Percentiles rank a stretch among this genome's conserved stretches.
Conservation (phyloP, 2,113 vertebrate genomes). For the Grus americana region DNA sequence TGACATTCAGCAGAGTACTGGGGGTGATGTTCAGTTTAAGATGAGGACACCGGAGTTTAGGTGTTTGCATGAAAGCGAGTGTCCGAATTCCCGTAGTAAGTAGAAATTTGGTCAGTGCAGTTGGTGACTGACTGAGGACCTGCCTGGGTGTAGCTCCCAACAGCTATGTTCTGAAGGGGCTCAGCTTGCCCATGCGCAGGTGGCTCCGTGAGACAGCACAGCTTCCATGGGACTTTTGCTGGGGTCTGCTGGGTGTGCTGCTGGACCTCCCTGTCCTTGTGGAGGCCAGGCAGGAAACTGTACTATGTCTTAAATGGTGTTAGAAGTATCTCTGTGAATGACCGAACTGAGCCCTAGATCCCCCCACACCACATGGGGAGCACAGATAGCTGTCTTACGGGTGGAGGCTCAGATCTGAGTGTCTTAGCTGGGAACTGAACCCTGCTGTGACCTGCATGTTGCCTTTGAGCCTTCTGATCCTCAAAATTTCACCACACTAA, state of each 20-base stretch:
- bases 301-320: neutral
- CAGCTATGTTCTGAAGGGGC: neutral
- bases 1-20: neutral
- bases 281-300: neutral
- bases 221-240: neutral
- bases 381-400: neutral
- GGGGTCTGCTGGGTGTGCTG: neutral
- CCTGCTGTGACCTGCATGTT: fast-evolving
- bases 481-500: neutral
- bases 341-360: neutral
- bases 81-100: neutral
- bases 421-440: neutral
- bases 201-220: fast-evolving
- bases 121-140: neutral
- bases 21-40: neutral
- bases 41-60: neutral
- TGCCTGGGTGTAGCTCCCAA: neutral
- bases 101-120: neutral
- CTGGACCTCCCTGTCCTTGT: neutral
- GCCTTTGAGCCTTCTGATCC: neutral
- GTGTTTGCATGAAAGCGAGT: neutral
- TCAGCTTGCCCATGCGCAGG: neutral
- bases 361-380: neutral
- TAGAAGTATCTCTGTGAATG: neutral
- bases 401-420: neutral